A percentile compares a stretch with the other conserved stretches of the same genome.
phyloP scores from a whole-genome alignment of 2,888 invertebrate genomes.

The Salpingus planirostris region DNA sequence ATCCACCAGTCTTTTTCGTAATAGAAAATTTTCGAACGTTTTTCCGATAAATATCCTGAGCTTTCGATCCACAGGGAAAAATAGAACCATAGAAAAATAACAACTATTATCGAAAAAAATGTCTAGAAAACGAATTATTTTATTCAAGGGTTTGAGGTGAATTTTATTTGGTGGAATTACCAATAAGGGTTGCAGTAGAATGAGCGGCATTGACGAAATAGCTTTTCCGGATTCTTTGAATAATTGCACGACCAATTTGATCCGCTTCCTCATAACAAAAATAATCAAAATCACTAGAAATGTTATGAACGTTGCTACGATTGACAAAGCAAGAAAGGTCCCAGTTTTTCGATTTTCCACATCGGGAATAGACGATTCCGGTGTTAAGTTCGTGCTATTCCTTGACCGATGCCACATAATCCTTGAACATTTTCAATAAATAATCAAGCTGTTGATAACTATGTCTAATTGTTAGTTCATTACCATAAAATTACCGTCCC shows the following conservation, averaged over 20 bases:
- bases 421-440: too few species aligned
- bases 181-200: constrained; percentile 52
- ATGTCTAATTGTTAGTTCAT: too few species aligned
- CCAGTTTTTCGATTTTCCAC: constrained; percentile 30
- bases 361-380: too few species aligned
- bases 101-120: constrained; percentile 42
- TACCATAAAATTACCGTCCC: constrained; percentile 54
- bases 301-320: constrained; percentile 51
- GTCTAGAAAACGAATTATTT: constrained; percentile 27
- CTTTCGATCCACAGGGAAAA: constrained; percentile 55
- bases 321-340: constrained; percentile 49
- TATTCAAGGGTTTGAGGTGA: background rate
- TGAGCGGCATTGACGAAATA: constrained; percentile 49
- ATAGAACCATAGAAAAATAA: constrained; percentile 47
- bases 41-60: constrained; percentile 42
- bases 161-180: constrained; percentile 38
- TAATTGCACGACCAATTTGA: constrained; percentile 52
- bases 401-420: too few species aligned
- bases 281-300: constrained; percentile 48
- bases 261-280: constrained; percentile 52
- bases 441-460: too few species aligned
- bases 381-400: too few species aligned
- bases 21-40: constrained; percentile 22
- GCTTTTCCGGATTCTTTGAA: constrained; percentile 61
- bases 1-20: constrained; percentile 41